A percentile compares a stretch with the other conserved stretches of the same genome.
These are phyloP conservation scores for Brachionus paranguensis DNA, from an alignment of 1,140 invertebrate genomes.

Conservation along the genomic window DNA sequence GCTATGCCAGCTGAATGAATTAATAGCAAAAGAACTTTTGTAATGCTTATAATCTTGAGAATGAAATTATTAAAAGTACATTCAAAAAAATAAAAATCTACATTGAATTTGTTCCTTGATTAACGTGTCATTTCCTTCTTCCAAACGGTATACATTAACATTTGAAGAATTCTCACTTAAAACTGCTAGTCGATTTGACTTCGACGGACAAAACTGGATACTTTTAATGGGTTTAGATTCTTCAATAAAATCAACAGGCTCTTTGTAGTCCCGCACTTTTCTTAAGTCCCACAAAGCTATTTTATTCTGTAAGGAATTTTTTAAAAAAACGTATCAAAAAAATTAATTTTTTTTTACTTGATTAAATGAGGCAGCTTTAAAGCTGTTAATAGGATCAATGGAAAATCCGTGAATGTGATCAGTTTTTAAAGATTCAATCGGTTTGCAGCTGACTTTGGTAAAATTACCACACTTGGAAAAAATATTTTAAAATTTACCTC, in stretches of 20 bases:
- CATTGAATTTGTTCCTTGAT: constrained; percentile 24
- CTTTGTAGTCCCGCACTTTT: neutral
- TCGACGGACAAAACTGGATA: constrained; percentile 32
- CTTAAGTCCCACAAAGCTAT: constrained; percentile 29
- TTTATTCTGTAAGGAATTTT: neutral
- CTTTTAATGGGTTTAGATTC: constrained; percentile 17
- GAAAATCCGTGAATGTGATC: neutral
- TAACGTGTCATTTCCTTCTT: neutral
- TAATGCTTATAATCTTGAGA: neutral
- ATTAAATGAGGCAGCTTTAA: neutral
- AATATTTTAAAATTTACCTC: neutral
- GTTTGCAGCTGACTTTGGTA: neutral
- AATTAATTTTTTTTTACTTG: neutral
- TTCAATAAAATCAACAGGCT: constrained; percentile 32
- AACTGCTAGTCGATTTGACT: neutral
- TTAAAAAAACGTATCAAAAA: neutral
- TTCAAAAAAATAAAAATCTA: neutral
- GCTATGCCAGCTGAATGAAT: constrained; percentile 29
- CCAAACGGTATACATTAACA: constrained; percentile 4
- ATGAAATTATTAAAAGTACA: no score
- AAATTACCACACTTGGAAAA: neutral
- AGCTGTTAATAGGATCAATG: neutral
- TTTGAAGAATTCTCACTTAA: neutral
- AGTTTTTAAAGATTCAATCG: neutral
- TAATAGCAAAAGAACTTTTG: neutral